Conservation (phyloP, 2,888 invertebrate species). For the Quadroppia sp. region DNA sequence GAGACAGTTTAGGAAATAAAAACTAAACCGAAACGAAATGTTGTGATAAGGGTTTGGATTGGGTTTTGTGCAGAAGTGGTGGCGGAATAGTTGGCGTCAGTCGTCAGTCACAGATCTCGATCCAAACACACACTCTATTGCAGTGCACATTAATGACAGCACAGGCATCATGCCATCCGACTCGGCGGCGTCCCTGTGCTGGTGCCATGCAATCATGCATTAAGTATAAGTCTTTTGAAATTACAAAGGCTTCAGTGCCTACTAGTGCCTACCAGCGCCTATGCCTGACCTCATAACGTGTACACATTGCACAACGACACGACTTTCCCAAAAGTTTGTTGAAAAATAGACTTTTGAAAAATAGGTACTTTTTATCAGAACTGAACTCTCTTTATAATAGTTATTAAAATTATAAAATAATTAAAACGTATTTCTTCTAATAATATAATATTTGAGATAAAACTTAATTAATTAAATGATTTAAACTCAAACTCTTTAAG, state of each 20-base stretch:
- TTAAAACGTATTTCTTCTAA: too few relatives aligned
- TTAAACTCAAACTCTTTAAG: too few relatives aligned
- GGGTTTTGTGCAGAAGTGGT: conserved; percentile 27
- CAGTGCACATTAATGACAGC: not conserved
- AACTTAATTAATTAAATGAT: too few relatives aligned
- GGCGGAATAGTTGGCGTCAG: conserved; percentile 30
- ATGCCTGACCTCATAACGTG: conserved; percentile 30
- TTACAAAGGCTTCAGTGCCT: not conserved
- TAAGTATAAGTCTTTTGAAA: conserved; percentile 6
- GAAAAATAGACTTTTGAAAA: too few relatives aligned
- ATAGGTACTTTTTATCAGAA: too few relatives aligned
- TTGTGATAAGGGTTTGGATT: conserved; percentile 5
- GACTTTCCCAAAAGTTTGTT: conserved; percentile 7
- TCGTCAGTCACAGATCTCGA: not conserved
- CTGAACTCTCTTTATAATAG: too few relatives aligned
- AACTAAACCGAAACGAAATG: not conserved
- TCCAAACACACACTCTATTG: too few relatives aligned
- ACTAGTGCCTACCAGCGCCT: not conserved
- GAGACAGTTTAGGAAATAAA: conserved; percentile 42
- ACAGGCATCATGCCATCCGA: conserved; percentile 29
- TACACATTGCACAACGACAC: conserved; percentile 31
- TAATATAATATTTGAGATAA: too few relatives aligned
- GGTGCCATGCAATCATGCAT: conserved; percentile 29
- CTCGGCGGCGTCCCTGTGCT: conserved; percentile 29
- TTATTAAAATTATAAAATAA: too few relatives aligned